A percentile compares a stretch with the other conserved stretches of the same genome.
phyloP scores from a whole-genome alignment of 37 sponge, comb jelly and placozoan genomes.

The Hormiphora californensis region DNA sequence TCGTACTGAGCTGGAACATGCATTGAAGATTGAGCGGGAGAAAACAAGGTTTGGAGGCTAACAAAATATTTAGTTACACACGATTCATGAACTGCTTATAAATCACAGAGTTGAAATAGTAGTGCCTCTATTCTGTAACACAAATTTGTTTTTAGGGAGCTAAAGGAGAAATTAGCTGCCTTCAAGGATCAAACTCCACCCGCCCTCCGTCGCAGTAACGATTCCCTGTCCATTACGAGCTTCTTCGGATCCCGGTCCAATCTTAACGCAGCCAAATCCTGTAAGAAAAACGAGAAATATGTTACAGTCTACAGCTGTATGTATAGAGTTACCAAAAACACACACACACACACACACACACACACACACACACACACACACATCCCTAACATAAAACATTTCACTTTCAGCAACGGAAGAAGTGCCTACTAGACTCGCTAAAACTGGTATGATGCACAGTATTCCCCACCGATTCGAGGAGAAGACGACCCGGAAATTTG shows the following conservation, averaged over 20 bases:
- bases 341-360: too few relatives aligned
- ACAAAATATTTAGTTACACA: neutral
- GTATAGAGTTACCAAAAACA: too few relatives aligned
- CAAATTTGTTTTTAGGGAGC: neutral
- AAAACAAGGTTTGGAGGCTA: neutral
- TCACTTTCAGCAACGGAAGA: conserved; percentile 10
- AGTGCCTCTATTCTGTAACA: neutral
- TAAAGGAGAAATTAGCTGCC: neutral
- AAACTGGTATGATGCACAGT: conserved; percentile 19
- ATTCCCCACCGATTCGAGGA: conserved; percentile 14
- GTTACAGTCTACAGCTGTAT: too few relatives aligned
- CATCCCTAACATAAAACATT: neutral
- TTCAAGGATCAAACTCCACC: conserved; percentile 22
- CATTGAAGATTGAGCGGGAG: neutral
- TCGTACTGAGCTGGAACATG: neutral
- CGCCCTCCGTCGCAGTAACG: neutral
- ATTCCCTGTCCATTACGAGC: conserved; percentile 5
- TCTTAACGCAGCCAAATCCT: neutral
- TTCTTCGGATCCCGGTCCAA: neutral
- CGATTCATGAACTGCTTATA: neutral
- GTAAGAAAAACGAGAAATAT: too few relatives aligned
- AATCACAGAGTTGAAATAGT: neutral
- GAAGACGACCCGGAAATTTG: neutral
- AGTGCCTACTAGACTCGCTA: neutral
- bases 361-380: too few relatives aligned